A percentile compares a stretch with the other conserved stretches of the same genome.
Conservation (phyloP, 2,797 vertebrate species). For the Picus viridis region DNA sequence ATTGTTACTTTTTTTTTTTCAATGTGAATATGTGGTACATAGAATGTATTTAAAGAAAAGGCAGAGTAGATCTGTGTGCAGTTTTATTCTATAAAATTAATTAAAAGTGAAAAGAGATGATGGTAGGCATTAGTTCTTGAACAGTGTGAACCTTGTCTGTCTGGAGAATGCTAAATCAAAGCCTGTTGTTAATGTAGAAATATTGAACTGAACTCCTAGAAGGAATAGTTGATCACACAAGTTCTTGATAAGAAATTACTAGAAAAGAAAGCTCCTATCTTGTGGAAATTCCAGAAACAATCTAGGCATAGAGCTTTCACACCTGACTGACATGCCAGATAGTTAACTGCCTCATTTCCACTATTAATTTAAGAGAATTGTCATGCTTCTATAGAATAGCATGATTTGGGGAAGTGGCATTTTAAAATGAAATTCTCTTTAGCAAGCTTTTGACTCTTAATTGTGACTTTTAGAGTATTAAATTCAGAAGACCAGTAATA, state of each 20-base stretch:
- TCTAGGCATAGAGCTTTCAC: not conserved
- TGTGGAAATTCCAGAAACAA: not conserved
- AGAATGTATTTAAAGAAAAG: not conserved
- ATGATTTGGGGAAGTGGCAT: not conserved
- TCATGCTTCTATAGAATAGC: not conserved
- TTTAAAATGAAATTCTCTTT: not conserved
- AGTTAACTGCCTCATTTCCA: not conserved
- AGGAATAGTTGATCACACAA: rapidly evolving
- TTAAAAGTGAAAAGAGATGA: not conserved
- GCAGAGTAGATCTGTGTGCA: not conserved
- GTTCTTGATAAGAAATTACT: not conserved
- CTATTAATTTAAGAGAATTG: not conserved
- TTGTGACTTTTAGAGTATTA: not conserved
- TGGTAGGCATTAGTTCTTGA: not conserved
- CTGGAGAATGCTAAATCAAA: not conserved
- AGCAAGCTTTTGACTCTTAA: not conserved
- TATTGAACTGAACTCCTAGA: not conserved
- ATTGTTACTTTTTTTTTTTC: not conserved
- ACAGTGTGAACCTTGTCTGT: not conserved
- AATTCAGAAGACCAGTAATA: not conserved
- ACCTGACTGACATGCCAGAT: not conserved
- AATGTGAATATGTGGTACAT: not conserved
- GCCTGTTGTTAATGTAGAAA: not conserved
- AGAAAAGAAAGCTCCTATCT: not conserved
- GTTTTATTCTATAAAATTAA: not conserved